Evolutionary conservation across 2,113 vertebrate genomes (phyloP).

Genomic region (Ammodramus savannarum): DNA sequence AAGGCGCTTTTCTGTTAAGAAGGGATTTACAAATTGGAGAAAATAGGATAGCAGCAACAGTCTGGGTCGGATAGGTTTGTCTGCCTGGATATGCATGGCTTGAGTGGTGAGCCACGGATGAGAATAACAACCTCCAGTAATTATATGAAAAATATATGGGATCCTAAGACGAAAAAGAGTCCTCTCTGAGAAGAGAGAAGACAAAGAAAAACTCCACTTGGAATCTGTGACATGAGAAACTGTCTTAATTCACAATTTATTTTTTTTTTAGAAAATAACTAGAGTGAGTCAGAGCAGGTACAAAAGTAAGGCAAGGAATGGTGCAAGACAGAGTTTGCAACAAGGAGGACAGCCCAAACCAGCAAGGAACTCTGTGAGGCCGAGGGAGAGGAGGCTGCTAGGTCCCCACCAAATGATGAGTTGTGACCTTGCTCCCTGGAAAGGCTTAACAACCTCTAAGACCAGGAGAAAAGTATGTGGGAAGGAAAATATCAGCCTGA

Average conservation of each 20-base stretch:
- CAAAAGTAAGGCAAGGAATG: neutral
- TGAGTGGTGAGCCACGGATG: neutral
- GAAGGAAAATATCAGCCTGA: neutral
- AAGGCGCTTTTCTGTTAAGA: neutral
- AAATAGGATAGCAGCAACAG: neutral
- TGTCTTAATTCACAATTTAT: neutral
- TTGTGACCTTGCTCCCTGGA: neutral
- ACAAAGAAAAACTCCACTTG: neutral
- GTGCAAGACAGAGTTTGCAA: neutral
- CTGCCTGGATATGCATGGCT: accelerated
- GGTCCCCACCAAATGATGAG: neutral
- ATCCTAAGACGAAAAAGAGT: neutral
- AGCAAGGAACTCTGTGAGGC: no score
- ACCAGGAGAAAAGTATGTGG: neutral
- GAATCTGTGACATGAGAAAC: neutral
- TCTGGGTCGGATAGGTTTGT: neutral
- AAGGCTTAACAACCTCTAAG: neutral
- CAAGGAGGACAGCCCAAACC: neutral
- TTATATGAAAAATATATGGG: neutral
- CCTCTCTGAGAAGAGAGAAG: neutral
- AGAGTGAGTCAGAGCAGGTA: neutral
- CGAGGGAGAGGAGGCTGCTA: neutral
- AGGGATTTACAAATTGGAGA: neutral
- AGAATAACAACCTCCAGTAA: neutral
- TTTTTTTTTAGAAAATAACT: no score